Percentiles rank a stretch among this genome's conserved stretches.
phyloP scores from a whole-genome alignment of 1,140 invertebrate species.

The Asobara japonica region DNA sequence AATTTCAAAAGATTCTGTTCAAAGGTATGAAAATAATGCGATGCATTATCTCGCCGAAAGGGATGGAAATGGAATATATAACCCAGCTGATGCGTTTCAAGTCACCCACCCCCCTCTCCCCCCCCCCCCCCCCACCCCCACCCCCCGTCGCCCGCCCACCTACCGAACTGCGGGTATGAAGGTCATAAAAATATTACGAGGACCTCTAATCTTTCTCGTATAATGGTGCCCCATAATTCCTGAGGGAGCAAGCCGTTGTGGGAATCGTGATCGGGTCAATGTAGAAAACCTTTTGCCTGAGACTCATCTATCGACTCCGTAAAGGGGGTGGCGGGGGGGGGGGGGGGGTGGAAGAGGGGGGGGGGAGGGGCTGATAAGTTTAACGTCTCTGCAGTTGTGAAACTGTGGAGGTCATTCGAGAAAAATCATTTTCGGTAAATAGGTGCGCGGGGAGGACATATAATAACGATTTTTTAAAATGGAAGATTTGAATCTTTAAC shows the following conservation, averaged over 20 bases:
- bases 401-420: too few relatives aligned
- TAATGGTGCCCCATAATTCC: constrained; percentile 56
- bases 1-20: too few relatives aligned
- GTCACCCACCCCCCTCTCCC: background rate
- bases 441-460: too few relatives aligned
- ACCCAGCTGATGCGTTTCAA: too few relatives aligned
- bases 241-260: constrained; percentile 33
- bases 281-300: background rate
- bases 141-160: background rate
- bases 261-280: constrained; percentile 43
- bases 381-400: too few relatives aligned
- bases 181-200: constrained; percentile 56
- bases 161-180: background rate
- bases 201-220: constrained; percentile 52
- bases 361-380: background rate
- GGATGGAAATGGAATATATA: too few relatives aligned
- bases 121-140: background rate
- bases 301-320: background rate
- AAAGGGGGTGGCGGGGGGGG: too few relatives aligned
- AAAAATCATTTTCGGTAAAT: too few relatives aligned
- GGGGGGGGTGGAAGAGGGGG: background rate
- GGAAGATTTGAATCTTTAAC: too few relatives aligned
- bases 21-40: too few relatives aligned
- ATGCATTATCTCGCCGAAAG: too few relatives aligned
- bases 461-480: too few relatives aligned